Conservation (phyloP, 2,888 invertebrate genomes). For the Drosophila buzzatii region DNA sequence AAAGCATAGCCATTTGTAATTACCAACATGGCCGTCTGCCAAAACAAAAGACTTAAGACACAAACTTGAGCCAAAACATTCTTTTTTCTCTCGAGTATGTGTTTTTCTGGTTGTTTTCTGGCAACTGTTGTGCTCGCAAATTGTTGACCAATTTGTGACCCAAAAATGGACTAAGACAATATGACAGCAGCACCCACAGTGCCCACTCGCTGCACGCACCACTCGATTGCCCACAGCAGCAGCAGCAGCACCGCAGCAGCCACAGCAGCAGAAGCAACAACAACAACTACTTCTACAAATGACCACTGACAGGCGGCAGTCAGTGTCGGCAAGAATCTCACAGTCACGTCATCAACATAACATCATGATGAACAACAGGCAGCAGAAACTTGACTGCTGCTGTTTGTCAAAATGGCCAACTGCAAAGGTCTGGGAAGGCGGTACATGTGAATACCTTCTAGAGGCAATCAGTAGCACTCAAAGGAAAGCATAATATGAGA, state of each 20-base stretch:
- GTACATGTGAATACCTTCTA: conserved; percentile 51
- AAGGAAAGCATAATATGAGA: conserved; percentile 58
- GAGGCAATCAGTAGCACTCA: conserved; percentile 65
- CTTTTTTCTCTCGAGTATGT: neutral
- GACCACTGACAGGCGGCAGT: conserved; percentile 49
- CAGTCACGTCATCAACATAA: conserved; percentile 70
- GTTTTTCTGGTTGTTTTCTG: neutral
- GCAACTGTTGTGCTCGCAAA: conserved; percentile 32
- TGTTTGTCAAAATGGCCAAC: conserved; percentile 73
- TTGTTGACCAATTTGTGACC: conserved; percentile 57
- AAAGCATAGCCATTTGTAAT: conserved; percentile 56
- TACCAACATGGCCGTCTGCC: conserved; percentile 59
- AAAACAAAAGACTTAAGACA: conserved; percentile 59
- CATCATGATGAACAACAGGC: conserved; percentile 35
- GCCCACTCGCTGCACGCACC: conserved; percentile 43
- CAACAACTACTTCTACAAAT: conserved; percentile 30
- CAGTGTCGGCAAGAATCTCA: conserved; percentile 42
- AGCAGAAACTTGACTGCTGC: conserved; percentile 40
- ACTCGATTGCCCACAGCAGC: conserved; percentile 44
- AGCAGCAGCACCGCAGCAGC: conserved; percentile 5
- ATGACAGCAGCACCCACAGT: conserved; percentile 46
- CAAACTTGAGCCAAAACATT: conserved; percentile 44
- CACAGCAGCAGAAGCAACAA: conserved; percentile 5
- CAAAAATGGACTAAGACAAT: conserved; percentile 52
- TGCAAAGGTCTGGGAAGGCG: conserved; percentile 49